Evolutionary conservation across 2,888 invertebrate species (phyloP).

Genomic region (Helicoverpa assulta): DNA sequence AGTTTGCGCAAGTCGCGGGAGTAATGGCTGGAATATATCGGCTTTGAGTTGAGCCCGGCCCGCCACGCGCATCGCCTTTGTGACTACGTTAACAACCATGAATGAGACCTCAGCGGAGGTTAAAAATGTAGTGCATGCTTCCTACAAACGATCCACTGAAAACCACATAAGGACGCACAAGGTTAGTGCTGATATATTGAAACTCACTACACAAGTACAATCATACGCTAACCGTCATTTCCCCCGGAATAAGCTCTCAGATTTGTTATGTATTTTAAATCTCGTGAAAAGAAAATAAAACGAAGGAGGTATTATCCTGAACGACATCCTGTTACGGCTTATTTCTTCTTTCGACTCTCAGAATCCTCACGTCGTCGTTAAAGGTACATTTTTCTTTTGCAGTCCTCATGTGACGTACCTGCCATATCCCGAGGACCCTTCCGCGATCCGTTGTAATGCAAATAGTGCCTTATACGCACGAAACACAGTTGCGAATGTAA

Average conservation of each 20-base stretch:
- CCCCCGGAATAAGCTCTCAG: slow-evolving; percentile 43
- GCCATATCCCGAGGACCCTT: slow-evolving; percentile 85
- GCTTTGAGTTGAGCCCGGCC: slow-evolving; percentile 76
- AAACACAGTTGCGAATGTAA: slow-evolving; percentile 88
- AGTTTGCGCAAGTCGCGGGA: slow-evolving; percentile 80
- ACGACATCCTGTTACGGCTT: slow-evolving; percentile 90
- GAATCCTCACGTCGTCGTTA: slow-evolving; percentile 88
- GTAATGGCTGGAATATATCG: slow-evolving; percentile 82
- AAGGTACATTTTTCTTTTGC: slow-evolving; percentile 90
- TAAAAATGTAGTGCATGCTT: slow-evolving; percentile 61
- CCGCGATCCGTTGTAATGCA: slow-evolving; percentile 75
- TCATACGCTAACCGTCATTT: slow-evolving; percentile 53
- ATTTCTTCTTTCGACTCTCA: slow-evolving; percentile 86
- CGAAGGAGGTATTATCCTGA: slow-evolving; percentile 87
- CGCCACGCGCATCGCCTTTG: slow-evolving; percentile 72
- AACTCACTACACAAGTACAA: slow-evolving; percentile 35
- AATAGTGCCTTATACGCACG: slow-evolving; percentile 84
- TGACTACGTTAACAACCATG: slow-evolving; percentile 73
- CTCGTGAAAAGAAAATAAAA: slow-evolving; percentile 82
- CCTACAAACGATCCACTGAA: slow-evolving; percentile 34
- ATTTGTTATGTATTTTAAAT: slow-evolving; percentile 69
- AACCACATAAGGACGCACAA: neutral
- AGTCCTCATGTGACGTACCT: slow-evolving; percentile 87
- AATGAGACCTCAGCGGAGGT: slow-evolving; percentile 66
- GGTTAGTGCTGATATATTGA: slow-evolving; percentile 18